These are phyloP conservation scores for Poeciliopsis retropinna DNA, from an alignment of 2,113 vertebrate genomes.

Conservation along the genomic window DNA sequence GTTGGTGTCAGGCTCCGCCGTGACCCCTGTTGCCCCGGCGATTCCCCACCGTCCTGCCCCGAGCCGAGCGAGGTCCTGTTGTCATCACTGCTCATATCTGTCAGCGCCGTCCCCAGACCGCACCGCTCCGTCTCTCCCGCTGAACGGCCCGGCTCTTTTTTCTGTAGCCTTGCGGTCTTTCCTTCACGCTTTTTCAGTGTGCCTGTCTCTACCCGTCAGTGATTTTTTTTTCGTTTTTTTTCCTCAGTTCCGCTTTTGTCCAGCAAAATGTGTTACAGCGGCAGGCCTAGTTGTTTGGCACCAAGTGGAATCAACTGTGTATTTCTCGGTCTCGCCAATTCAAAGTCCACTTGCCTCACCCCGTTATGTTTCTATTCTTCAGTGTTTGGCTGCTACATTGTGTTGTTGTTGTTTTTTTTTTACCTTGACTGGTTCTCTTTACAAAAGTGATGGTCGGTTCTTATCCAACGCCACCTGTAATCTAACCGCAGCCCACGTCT, in stretches of 20 bases:
- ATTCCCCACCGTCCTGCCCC: not conserved
- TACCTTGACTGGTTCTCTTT: not conserved
- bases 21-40: not conserved
- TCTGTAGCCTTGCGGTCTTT: not conserved
- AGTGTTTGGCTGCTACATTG: not conserved
- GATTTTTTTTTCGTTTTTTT: not conserved
- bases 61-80: not conserved
- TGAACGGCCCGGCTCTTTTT: not conserved
- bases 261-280: too few relatives aligned
- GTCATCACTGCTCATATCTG: not conserved
- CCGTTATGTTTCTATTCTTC: not conserved
- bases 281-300: not conserved
- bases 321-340: not conserved
- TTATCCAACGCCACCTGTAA: not conserved
- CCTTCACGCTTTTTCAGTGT: not conserved
- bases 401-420: not conserved
- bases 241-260: not conserved
- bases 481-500: not conserved
- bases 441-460: not conserved
- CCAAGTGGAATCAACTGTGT: not conserved
- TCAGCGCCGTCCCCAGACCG: not conserved
- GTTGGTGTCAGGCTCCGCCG: not conserved
- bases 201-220: not conserved
- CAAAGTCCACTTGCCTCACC: not conserved
- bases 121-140: not conserved